phyloP scores from a whole-genome alignment of 2,888 invertebrate species.

The Odontocerum albicorne region DNA sequence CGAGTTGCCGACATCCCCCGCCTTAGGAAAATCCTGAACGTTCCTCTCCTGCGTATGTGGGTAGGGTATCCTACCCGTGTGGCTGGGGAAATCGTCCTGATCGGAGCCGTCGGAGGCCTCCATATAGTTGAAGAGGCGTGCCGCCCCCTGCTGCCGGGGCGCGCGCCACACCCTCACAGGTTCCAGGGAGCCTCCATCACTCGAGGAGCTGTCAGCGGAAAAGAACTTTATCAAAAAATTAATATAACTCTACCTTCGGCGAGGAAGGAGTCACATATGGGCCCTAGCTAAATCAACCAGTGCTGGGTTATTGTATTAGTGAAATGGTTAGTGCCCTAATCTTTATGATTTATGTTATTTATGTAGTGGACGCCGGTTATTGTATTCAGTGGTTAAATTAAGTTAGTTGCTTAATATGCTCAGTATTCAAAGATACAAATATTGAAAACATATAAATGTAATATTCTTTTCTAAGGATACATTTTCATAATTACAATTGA shows the following conservation, averaged over 20 bases:
- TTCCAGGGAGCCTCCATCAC: conserved; percentile 39
- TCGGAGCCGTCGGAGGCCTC: conserved; percentile 68
- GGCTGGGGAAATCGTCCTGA: conserved; percentile 35
- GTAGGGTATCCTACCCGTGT: conserved; percentile 42
- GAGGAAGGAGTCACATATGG: conserved; percentile 30
- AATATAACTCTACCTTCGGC: conserved; percentile 38
- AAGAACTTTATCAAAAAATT: conserved; percentile 39
- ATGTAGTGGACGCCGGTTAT: too few relatives aligned
- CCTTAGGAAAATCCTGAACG: conserved; percentile 66
- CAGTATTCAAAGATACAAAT: too few relatives aligned
- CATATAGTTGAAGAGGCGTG: conserved; percentile 71
- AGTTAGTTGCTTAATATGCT: too few relatives aligned
- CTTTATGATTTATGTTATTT: conserved; percentile 16
- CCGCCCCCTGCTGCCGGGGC: conserved; percentile 63
- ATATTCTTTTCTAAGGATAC: too few relatives aligned
- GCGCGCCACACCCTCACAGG: conserved; percentile 43
- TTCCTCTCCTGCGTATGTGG: conserved; percentile 25
- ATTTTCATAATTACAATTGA: too few relatives aligned
- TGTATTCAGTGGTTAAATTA: too few relatives aligned
- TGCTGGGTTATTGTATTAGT: conserved; percentile 25
- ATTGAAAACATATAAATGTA: too few relatives aligned
- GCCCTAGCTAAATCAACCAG: conserved; percentile 32
- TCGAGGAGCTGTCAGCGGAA: conserved; percentile 37
- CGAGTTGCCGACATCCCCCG: conserved; percentile 57
- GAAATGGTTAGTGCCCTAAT: conserved; percentile 23